These are phyloP conservation scores for Acinonyx jubatus DNA, from an alignment of 2,113 vertebrate species.

Conservation along the genomic window DNA sequence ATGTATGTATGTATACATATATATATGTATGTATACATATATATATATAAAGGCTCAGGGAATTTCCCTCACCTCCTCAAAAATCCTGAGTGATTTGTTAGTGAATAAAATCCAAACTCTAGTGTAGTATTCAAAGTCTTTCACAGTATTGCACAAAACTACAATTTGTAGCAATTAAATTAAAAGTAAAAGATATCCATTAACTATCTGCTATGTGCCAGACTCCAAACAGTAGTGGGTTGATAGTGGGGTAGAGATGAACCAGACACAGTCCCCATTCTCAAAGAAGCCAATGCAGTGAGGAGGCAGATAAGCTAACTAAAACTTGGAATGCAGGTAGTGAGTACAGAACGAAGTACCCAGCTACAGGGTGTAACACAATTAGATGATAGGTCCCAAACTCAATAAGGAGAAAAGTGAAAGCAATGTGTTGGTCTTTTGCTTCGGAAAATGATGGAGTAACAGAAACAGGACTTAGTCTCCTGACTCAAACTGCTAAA, in stretches of 20 bases:
- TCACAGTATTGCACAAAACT: conserved; percentile 2
- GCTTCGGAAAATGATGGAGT: not conserved
- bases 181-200: conserved; percentile 8
- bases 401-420: not conserved
- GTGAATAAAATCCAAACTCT: not conserved
- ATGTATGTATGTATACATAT: not conserved
- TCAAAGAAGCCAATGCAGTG: not conserved
- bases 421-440: not conserved
- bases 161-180: not conserved
- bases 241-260: not conserved
- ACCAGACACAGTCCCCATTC: not conserved
- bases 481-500: conserved; percentile 23
- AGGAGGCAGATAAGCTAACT: not conserved
- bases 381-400: not conserved
- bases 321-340: not conserved
- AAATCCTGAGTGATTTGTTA: not conserved
- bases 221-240: not conserved
- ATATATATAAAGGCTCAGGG: not conserved
- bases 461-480: not conserved
- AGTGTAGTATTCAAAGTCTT: not conserved
- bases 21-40: not conserved
- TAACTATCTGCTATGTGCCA: not conserved
- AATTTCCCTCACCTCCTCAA: not conserved
- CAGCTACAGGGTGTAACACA: not conserved
- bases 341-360: not conserved